Conservation (phyloP, 2,113 vertebrate genomes). For the Pseudopodoces humilis region DNA sequence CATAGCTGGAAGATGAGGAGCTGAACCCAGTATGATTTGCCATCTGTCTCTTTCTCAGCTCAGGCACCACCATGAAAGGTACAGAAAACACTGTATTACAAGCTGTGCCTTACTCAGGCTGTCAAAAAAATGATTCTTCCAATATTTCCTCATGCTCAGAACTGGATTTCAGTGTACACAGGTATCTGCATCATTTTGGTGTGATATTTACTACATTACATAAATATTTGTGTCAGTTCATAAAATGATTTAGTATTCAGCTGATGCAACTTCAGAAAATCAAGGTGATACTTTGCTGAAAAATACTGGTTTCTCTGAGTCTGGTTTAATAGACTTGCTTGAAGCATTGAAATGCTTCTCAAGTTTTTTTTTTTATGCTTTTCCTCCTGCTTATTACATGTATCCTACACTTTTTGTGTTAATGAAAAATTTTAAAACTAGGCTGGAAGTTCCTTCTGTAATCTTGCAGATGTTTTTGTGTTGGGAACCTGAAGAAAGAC, state of each 20-base stretch:
- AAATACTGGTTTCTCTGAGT: rapidly evolving
- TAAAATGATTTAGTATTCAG: not conserved
- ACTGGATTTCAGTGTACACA: not conserved
- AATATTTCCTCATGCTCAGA: not conserved
- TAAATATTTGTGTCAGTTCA: not conserved
- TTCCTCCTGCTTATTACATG: not conserved
- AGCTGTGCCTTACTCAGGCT: not conserved
- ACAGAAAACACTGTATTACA: not conserved
- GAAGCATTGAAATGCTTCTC: not conserved
- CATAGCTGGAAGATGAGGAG: not conserved
- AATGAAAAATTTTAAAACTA: not conserved
- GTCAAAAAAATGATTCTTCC: not conserved
- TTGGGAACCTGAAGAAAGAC: not conserved
- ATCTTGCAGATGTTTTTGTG: not conserved
- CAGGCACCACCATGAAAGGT: not conserved
- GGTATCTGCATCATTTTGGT: not conserved
- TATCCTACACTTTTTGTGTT: not conserved
- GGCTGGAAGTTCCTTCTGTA: not conserved
- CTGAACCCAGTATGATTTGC: not conserved
- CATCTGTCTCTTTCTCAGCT: not conserved
- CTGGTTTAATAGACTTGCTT: not conserved
- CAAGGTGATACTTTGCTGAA: not conserved
- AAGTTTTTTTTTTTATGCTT: not conserved
- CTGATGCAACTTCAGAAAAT: not conserved
- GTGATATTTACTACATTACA: not conserved